Evolutionary conservation across 2,113 vertebrate species (phyloP), one percentile per base, ranked within the genome.

Genomic region (Cygnus atratus): DNA sequence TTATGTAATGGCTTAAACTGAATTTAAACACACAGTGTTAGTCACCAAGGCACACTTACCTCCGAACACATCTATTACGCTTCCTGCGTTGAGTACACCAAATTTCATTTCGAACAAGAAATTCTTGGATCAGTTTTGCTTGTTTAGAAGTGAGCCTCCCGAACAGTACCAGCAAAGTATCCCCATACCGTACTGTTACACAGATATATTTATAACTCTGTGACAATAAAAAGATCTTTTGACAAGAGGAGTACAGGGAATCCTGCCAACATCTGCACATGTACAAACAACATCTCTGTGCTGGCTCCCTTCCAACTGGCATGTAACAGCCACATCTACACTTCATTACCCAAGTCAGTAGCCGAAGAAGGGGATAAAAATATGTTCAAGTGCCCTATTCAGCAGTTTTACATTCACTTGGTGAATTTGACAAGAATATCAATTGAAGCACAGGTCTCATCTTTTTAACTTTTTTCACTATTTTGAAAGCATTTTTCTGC

Each of bases 201-300:
- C 71, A 94, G 90, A 95, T 85, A 96, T 61, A 97, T 95, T 97
- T 95, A 68, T 93, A 97, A 97, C 58, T 75, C 93, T 76, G 91
- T 62, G 59, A 90, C 95, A 97, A 96, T 91, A 96, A 97, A 97
- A 97, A 84, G 92, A 95, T 95, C 92, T 95, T 96, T 93, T 97
- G 97, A 98, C 97, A 98, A 97, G 88, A 97, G 92, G 91, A 97
- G 85, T 80, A 89, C 33, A 19, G 94, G 96, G 97, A 97, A 92
- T 78, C n/a, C 67, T 96, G 97, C 97, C 97, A 98, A 94, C 92
- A 96, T 96, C 94, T 97, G 97, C 96, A 97, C 97, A 96, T 94
- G 96, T 92, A 97, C 95, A 97, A 97, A 97, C 93, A 97, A 61
- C 90, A 92, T 93, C 93, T 95, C 96, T 88, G 92, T 68, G 75